Base-by-base conservation (phyloP, 2,888 invertebrate species). In the Sminthurides aquaticus region DNA sequence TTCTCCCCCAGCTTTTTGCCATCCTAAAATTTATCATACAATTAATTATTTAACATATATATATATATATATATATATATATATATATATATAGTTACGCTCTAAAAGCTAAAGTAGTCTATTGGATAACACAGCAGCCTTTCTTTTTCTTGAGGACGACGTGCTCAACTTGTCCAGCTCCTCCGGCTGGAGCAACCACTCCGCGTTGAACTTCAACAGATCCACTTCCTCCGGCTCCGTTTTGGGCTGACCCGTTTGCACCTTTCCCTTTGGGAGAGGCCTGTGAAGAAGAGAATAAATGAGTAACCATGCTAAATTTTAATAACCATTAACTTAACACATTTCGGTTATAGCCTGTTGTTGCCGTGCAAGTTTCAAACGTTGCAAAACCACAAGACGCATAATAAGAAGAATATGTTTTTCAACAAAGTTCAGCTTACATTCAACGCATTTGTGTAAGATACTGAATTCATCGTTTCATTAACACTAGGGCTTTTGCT, bases 61-160 rank as follows among this genome's bases (percentile, higher is more conserved):
- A 67, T 66, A 64, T 62, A 67, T 49, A 58, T 61, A 54, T 60
- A 59, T 52, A 60, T 64, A 48, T 64, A 66, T 59, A 65, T 57
- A 56, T 57, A 28, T 62, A 61, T 48, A 27, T 57, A 65, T 57
- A 55, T 27, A 29, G 2, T 52, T 52, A 52, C 48, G 8, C 34
- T 65, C 28, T 56, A 48, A 57, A 65, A 61, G 55, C 58, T 85
- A 52, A 8, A 57, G 63, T 65, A 71, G 68, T 65, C 70, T 90
- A 92, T 86, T 92, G 91, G 79, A 92, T 84, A 79, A 90, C 90
- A 84, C 94, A 94, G 86, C 92, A 92, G 83, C 91, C 92, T 81
- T 90, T 90, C 83, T 92, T 93, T 85, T 93, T 93, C 84, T 93
- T 92, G 79, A 93, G 86, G 78, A 90, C 89, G 78, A 94, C 90